phyloP scores from a whole-genome alignment of 2,888 invertebrate genomes.

The Plebejus melissa region DNA sequence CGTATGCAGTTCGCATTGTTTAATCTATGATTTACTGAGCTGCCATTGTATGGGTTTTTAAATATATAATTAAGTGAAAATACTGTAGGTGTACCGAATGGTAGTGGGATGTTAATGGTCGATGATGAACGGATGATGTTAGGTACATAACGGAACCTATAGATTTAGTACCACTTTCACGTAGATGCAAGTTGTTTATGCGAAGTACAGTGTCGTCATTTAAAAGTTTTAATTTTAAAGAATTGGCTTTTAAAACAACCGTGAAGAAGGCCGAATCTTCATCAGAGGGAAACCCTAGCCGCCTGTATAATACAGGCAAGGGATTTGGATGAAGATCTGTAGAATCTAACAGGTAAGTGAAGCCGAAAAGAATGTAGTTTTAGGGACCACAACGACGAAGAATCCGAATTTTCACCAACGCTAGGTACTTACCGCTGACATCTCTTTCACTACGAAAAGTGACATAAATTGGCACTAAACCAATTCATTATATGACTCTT shows the following conservation, averaged over 20 bases:
- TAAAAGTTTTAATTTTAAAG: not conserved
- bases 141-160: not conserved
- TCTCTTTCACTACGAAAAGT: not conserved
- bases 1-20: slow-evolving; percentile 24
- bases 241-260: not conserved
- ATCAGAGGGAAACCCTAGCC: not conserved
- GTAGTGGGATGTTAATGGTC: not conserved
- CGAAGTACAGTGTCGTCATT: not conserved
- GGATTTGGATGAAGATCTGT: not conserved
- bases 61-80: slow-evolving; percentile 8
- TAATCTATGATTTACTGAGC: slow-evolving; percentile 19
- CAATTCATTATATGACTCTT: not conserved
- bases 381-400: too few relatives aligned
- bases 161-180: not conserved
- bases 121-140: not conserved
- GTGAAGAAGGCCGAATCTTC: not conserved
- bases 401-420: not conserved
- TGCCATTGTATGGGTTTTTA: not conserved
- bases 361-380: too few relatives aligned
- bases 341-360: not conserved
- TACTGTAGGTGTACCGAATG: not conserved
- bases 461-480: not conserved
- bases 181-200: not conserved
- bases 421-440: not conserved
- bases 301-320: not conserved